A percentile compares a stretch with the other conserved stretches of the same genome.
phyloP scores from a whole-genome alignment of 2,888 invertebrate genomes.

The Steromphala cineraria region DNA sequence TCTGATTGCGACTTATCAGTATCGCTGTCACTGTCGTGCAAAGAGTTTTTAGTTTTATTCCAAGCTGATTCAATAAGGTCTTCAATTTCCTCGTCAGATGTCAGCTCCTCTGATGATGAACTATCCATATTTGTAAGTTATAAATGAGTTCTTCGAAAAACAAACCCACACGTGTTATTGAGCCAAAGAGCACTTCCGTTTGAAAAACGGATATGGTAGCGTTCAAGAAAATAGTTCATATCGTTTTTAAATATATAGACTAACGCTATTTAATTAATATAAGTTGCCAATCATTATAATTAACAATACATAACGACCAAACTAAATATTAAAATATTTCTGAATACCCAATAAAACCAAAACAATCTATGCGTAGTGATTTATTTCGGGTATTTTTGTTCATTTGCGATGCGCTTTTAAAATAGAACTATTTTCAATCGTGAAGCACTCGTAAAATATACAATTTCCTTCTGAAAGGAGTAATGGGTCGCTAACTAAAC shows the following conservation, averaged over 20 bases:
- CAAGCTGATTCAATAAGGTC: slow-evolving; percentile 12
- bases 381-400: no score
- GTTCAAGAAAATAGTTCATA: neutral
- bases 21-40: neutral
- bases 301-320: no score
- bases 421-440: no score
- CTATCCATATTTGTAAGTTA: neutral
- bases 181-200: slow-evolving; percentile 14
- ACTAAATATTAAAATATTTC: no score
- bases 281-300: no score
- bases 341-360: no score
- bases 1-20: no score
- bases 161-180: neutral
- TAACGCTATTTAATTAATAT: neutral
- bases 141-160: neutral
- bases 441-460: no score
- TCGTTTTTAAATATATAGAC: neutral
- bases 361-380: no score
- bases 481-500: no score
- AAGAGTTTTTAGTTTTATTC: neutral
- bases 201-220: neutral
- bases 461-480: no score
- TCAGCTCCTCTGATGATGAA: slow-evolving; percentile 1
- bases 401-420: no score
- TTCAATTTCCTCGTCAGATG: slow-evolving; percentile 5